Conservation (phyloP, 2,797 vertebrate genomes). For the Hylomyscus alleni region DNA sequence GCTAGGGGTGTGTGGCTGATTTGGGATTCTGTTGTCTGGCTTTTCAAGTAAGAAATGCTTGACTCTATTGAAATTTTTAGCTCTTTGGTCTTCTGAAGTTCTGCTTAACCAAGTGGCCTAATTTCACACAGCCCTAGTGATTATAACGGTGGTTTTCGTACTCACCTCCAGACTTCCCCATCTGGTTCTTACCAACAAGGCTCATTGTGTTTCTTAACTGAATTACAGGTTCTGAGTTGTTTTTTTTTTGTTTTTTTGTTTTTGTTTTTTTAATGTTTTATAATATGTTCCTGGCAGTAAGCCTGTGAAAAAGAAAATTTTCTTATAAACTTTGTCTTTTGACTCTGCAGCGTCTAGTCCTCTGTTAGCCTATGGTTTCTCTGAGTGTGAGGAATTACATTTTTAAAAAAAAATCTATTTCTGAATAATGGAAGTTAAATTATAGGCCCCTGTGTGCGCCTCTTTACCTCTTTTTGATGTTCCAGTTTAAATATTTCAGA, state of each 20-base stretch:
- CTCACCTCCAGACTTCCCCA: not conserved
- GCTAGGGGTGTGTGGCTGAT: not conserved
- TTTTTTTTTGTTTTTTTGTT: not conserved
- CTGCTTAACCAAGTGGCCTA: not conserved
- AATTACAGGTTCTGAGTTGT: not conserved
- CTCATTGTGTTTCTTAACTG: slow-evolving; percentile 18
- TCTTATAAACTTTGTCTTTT: not conserved
- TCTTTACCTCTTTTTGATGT: slow-evolving; percentile 8
- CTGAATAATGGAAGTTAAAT: slow-evolving; percentile 33
- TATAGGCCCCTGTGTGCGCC: not conserved
- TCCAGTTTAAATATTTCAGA: slow-evolving; percentile 54
- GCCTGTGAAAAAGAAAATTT: not conserved
- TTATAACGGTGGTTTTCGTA: not conserved
- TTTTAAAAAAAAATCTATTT: not conserved
- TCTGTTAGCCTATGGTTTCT: not conserved
- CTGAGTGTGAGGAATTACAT: not conserved
- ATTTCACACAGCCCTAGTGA: not conserved
- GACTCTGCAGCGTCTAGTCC: not conserved
- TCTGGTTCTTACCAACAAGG: not conserved
- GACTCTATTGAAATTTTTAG: not conserved
- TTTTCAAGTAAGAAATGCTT: not conserved
- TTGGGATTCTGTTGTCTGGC: not conserved
- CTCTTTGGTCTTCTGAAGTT: not conserved
- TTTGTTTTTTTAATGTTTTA: slow-evolving; percentile 18
- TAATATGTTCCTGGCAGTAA: slow-evolving; percentile 39